phyloP scores from a whole-genome alignment of 2,888 invertebrate genomes.

The Lamellibrachia columna region DNA sequence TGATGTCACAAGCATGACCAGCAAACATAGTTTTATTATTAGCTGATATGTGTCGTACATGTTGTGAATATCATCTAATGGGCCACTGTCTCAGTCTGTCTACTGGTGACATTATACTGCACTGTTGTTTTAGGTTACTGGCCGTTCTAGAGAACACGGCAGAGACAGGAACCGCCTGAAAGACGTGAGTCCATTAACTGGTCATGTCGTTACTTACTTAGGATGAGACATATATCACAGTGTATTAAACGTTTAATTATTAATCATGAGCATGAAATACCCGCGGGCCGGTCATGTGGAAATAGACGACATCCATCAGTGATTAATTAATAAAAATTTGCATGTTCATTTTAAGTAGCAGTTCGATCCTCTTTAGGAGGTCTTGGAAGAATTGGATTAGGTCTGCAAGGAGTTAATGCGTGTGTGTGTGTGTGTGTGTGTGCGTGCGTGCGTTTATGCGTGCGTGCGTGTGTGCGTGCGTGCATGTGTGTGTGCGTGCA shows the following conservation, averaged over 20 bases:
- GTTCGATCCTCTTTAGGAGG: neutral
- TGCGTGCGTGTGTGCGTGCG: neutral
- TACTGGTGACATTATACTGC: neutral
- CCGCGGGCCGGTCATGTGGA: neutral
- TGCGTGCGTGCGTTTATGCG: neutral
- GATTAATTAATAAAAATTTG: slow-evolving; percentile 3
- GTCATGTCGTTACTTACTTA: neutral
- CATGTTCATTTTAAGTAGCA: neutral
- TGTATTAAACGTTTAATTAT: slow-evolving; percentile 10
- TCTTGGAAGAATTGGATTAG: neutral
- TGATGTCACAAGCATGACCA: too few relatives aligned
- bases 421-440: neutral
- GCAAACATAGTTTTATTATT: too few relatives aligned
- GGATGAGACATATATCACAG: neutral
- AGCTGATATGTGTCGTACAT: neutral
- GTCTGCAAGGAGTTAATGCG: neutral
- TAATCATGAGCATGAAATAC: neutral
- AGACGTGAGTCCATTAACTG: slow-evolving; percentile 23
- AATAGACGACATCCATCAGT: neutral
- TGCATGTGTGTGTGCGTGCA: neutral
- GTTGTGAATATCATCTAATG: neutral
- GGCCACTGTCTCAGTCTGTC: neutral
- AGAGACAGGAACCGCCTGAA: slow-evolving; percentile 20
- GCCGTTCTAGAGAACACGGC: neutral
- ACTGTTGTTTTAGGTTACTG: neutral